These are phyloP conservation scores for Acanthornis magna DNA, from an alignment of 2,797 vertebrate species.

Conservation along the genomic window DNA sequence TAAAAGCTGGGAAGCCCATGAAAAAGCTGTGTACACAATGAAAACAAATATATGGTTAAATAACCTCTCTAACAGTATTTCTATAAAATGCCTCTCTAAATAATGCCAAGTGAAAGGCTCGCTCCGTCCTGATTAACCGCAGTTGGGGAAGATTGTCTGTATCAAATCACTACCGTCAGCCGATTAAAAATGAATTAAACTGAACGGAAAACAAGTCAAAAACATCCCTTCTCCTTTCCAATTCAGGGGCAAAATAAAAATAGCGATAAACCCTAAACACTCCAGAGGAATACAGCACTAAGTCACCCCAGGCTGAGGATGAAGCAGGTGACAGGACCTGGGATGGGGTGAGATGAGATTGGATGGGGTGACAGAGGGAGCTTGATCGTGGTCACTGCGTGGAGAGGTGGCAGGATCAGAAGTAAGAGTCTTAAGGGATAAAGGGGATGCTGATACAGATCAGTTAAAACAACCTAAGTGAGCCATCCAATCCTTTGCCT, in stretches of 20 bases:
- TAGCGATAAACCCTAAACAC: not conserved
- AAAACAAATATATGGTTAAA: conserved; percentile 78
- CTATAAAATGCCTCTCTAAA: conserved; percentile 72
- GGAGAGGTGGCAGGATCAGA: not conserved
- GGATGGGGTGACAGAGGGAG: rapidly evolving
- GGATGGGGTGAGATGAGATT: not conserved
- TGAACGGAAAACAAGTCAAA: conserved; percentile 57
- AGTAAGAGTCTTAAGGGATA: not conserved
- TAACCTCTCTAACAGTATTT: conserved; percentile 73
- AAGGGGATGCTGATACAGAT: not conserved
- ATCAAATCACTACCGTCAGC: conserved; percentile 69
- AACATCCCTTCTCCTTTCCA: not conserved
- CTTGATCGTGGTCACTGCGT: rapidly evolving
- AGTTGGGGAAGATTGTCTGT: conserved; percentile 70
- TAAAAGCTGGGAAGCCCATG: conserved; percentile 30
- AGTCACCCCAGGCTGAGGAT: not conserved
- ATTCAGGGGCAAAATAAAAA: not conserved
- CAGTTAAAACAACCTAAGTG: not conserved
- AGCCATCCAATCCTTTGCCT: not conserved
- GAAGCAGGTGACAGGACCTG: not conserved
- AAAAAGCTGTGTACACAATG: conserved; percentile 66
- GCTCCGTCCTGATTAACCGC: conserved; percentile 71
- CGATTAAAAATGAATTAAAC: conserved; percentile 79
- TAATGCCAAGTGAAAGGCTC: conserved; percentile 67
- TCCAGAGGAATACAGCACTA: not conserved